Evolutionary conservation across 2,113 vertebrate genomes (phyloP), one percentile per base, ranked within the genome.

Genomic region (Lota lota): DNA sequence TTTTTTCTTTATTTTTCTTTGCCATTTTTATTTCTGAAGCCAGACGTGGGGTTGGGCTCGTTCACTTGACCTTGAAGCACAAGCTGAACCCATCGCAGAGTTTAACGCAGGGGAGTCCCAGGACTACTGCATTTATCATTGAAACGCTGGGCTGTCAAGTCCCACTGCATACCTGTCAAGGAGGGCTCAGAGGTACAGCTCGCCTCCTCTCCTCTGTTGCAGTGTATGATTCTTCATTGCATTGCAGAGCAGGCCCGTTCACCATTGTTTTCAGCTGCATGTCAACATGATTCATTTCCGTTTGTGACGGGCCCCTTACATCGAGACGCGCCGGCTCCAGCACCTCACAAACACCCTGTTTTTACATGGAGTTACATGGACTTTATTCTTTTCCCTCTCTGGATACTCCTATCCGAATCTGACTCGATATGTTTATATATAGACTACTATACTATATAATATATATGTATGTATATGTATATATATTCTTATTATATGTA

Each of bases 121-220:
- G 85, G 88, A 89, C 92, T 78, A 90, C 89, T 89, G 85, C 92
- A 93, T 93, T 93, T 92, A 93, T 93, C 92, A 92, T 88, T 82
- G 89, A 89, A 91, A 92, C 89, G 91, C 90, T 88, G 90, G 92
- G 92, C 92, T 93, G 92, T 93, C 92, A 91, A 88, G 89, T 90
- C 87, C 76, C 90, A 88, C 89, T 89, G 77, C 89, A 90, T 84
- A 91, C 88, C 90, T 92, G 91, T 91, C 92, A 93, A 57, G 71
- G 70, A 84, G 88, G 88, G 86, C 92, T 93, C 91, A 91, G 87
- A 92, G 90, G 91, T 90, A 89, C 86, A 76, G 88, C 87, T 81
- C 78, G 40, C 85, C 85, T 87, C 87, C 83, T 87, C 85, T 89
- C 87, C 83, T 90, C 89, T 83, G 86, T 82, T 91, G 86, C 90